Conservation (phyloP, 2,113 vertebrate species). For the Nibea coibor region DNA sequence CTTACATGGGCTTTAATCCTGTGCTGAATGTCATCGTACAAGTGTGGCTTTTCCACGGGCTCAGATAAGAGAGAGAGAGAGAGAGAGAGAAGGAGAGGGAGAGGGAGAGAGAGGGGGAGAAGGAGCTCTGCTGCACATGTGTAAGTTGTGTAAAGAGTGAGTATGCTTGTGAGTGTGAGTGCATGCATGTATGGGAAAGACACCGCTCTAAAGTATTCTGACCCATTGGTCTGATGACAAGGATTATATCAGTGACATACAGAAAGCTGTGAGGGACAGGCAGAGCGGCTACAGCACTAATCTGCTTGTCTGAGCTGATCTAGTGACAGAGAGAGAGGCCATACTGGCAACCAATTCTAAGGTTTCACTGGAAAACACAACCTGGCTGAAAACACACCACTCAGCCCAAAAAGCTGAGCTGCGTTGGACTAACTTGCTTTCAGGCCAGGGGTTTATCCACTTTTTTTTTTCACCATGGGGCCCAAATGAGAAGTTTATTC, state of each 20-base stretch:
- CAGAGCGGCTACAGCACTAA: conserved; percentile 63
- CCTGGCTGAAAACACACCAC: conserved; percentile 55
- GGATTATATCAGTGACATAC: conserved; percentile 63
- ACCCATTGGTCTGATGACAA: conserved; percentile 55
- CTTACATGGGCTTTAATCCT: conserved; percentile 89
- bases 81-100: conserved; percentile 5
- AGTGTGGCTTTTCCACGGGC: conserved; percentile 84
- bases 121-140: conserved; percentile 12
- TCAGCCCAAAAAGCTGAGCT: conserved; percentile 49
- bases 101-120: conserved; percentile 12
- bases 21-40: conserved; percentile 88
- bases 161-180: conserved; percentile 26
- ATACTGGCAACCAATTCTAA: conserved; percentile 61
- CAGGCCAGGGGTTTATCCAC: conserved; percentile 36
- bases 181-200: conserved; percentile 36
- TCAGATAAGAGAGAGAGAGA: conserved; percentile 78
- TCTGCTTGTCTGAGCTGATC: conserved; percentile 72
- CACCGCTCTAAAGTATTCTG: conserved; percentile 38
- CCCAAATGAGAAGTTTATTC: conserved; percentile 66
- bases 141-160: conserved; percentile 3
- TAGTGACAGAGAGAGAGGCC: conserved; percentile 58
- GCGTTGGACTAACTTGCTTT: conserved; percentile 47
- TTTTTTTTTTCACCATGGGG: conserved; percentile 49
- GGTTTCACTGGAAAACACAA: conserved; percentile 71
- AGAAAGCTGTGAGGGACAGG: conserved; percentile 64